Evolutionary conservation across 2,888 invertebrate genomes (phyloP).

Genomic region (Nipponacmea schrenckii): DNA sequence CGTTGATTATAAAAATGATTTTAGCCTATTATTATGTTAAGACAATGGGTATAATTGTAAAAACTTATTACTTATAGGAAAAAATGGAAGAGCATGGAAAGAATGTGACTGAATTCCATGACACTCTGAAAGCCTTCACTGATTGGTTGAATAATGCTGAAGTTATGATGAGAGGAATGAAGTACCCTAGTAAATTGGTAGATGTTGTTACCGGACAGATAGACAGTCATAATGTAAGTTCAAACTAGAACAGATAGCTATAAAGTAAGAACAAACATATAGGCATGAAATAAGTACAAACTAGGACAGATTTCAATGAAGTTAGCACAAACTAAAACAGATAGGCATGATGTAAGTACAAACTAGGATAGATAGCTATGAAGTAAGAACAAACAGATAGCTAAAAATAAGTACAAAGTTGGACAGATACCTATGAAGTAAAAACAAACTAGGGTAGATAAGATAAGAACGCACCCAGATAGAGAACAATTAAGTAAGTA

Average conservation of each 20-base stretch:
- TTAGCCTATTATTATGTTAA: too few species aligned
- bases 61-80: conserved; percentile 35
- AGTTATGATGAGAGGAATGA: conserved; percentile 62
- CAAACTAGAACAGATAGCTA: conserved; percentile 32
- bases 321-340: conserved; percentile 34
- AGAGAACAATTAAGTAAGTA: conserved; percentile 62
- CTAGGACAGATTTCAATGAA: too few species aligned
- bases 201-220: conserved; percentile 61
- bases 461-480: conserved; percentile 60
- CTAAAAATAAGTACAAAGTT: background rate
- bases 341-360: conserved; percentile 60
- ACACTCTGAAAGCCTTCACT: conserved; percentile 64
- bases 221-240: conserved; percentile 62
- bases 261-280: conserved; percentile 45
- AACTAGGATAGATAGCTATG: background rate
- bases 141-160: conserved; percentile 67
- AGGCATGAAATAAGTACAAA: too few species aligned
- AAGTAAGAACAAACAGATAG: conserved; percentile 20
- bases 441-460: conserved; percentile 36
- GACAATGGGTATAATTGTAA: too few species aligned
- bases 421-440: conserved; percentile 65
- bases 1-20: too few species aligned
- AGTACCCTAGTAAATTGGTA: conserved; percentile 66
- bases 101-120: conserved; percentile 65
- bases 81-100: conserved; percentile 64